These are phyloP conservation scores for Aurelia coerulea DNA, from an alignment of 30 jellyfish, hydroid and myxozoan species.

Conservation along the genomic window DNA sequence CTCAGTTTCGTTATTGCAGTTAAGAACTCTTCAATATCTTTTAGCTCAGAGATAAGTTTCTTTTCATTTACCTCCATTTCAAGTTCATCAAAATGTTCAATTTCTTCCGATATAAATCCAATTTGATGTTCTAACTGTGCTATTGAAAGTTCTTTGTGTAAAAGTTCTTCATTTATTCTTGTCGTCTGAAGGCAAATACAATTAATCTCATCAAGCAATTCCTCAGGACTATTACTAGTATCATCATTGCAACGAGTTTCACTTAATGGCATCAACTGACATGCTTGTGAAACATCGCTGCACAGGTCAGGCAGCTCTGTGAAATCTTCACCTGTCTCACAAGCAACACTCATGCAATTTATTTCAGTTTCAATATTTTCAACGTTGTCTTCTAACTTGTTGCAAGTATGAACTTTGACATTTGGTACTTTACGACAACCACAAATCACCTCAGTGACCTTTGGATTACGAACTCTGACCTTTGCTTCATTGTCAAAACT, in stretches of 20 bases:
- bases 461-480: too few relatives aligned
- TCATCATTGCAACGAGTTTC: too few relatives aligned
- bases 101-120: slow-evolving; percentile 32
- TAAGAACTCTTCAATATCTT: slow-evolving; percentile 46
- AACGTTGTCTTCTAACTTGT: background rate
- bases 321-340: too few relatives aligned
- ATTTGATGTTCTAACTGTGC: slow-evolving; percentile 53
- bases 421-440: background rate
- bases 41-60: slow-evolving; percentile 40
- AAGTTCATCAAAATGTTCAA: slow-evolving; percentile 18
- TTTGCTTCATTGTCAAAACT: too few relatives aligned
- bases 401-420: slow-evolving; percentile 8
- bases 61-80: slow-evolving; percentile 39
- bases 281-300: too few relatives aligned
- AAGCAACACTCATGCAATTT: too few relatives aligned
- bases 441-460: too few relatives aligned
- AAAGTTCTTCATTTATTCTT: slow-evolving; percentile 19
- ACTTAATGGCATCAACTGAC: too few relatives aligned
- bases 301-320: too few relatives aligned
- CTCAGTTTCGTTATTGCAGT: slow-evolving; percentile 41
- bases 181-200: background rate
- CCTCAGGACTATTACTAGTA: background rate
- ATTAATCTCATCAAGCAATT: background rate
- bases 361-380: background rate
- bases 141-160: slow-evolving; percentile 38